These are phyloP conservation scores for Neuroterus valhalla DNA, from an alignment of 1,140 invertebrate genomes.

Conservation along the genomic window DNA sequence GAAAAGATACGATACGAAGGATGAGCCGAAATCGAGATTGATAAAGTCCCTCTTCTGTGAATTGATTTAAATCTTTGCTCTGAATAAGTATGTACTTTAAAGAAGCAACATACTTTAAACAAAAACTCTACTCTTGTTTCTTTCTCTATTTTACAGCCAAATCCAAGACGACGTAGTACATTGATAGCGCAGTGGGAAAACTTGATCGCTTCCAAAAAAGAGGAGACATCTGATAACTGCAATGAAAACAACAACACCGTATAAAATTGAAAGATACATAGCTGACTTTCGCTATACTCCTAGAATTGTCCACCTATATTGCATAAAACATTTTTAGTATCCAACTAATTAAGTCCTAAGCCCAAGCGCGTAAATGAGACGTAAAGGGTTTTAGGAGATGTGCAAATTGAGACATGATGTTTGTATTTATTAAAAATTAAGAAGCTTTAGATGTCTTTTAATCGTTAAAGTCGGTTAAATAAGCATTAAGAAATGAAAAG, in stretches of 20 bases:
- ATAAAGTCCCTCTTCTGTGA: no score
- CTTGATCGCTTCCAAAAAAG: constrained; percentile 69
- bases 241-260: constrained; percentile 61
- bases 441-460: not conserved
- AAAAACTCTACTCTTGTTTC: not conserved
- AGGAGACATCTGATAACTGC: constrained; percentile 65
- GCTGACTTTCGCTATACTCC: not conserved
- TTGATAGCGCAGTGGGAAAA: constrained; percentile 77
- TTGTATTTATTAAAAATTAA: not conserved
- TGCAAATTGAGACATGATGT: not conserved
- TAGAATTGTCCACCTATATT: constrained; percentile 32
- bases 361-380: constrained; percentile 1
- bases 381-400: not conserved
- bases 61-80: no score
- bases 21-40: no score
- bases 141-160: constrained; percentile 56
- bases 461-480: constrained; percentile 13
- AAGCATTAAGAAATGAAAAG: constrained; percentile 15
- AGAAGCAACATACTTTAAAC: not conserved
- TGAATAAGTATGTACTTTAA: not conserved
- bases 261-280: constrained; percentile 36
- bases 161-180: constrained; percentile 70
- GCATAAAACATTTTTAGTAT: constrained; percentile 7
- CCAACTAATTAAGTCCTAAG: not conserved
- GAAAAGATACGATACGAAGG: no score